phyloP scores from a whole-genome alignment of 2,113 vertebrate genomes.

The Oncorhynchus mykiss region DNA sequence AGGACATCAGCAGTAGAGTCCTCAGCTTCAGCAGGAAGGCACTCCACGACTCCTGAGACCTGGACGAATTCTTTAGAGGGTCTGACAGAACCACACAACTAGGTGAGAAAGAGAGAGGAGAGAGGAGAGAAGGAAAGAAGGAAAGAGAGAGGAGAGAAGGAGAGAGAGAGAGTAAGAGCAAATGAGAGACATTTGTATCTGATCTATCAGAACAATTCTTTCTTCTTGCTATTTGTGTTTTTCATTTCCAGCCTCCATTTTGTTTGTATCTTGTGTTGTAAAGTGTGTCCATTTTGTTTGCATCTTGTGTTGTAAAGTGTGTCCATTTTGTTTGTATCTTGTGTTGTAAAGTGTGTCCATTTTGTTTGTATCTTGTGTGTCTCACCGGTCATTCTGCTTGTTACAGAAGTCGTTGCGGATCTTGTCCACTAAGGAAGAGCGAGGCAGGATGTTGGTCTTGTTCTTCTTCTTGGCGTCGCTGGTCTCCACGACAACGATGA shows the following conservation, averaged over 20 bases:
- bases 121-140: background rate
- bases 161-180: too few relatives aligned
- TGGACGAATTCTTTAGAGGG: conserved; percentile 95
- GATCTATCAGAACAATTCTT: too few relatives aligned
- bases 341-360: too few relatives aligned
- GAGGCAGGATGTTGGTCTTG: conserved; percentile 96
- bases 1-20: conserved; percentile 96
- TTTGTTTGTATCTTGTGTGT: background rate
- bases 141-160: too few relatives aligned
- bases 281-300: too few relatives aligned
- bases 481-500: conserved; percentile 93
- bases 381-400: conserved; percentile 97
- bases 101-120: background rate
- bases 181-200: background rate
- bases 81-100: conserved; percentile 96
- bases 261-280: too few relatives aligned
- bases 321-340: too few relatives aligned
- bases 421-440: conserved; percentile 96
- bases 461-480: conserved; percentile 95
- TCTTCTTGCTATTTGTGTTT: too few relatives aligned
- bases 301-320: background rate
- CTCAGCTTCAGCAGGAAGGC: conserved; percentile 94
- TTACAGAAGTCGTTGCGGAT: conserved; percentile 98
- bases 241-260: too few relatives aligned
- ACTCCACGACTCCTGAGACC: conserved; percentile 97